Conservation (phyloP, 2,888 invertebrate genomes). For the Entomobrya multifasciata region DNA sequence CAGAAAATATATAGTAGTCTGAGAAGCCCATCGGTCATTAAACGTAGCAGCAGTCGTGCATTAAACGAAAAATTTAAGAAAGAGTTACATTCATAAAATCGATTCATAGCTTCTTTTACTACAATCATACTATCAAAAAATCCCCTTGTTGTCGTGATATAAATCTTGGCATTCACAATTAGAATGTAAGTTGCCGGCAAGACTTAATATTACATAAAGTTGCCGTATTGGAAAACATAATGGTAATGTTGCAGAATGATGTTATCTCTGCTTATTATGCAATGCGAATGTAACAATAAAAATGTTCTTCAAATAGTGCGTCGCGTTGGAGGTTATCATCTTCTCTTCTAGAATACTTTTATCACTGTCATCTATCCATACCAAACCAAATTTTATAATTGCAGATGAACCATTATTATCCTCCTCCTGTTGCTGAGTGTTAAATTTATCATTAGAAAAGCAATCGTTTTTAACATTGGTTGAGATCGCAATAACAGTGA, state of each 20-base stretch:
- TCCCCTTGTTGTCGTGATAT: background rate
- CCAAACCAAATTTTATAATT: constrained; percentile 49
- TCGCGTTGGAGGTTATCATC: too few relatives aligned
- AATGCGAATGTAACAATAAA: background rate
- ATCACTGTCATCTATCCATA: background rate
- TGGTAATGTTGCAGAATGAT: background rate
- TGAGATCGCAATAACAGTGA: constrained; percentile 18
- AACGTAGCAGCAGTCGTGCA: background rate
- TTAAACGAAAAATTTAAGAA: background rate
- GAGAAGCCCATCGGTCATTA: too few relatives aligned
- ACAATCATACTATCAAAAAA: too few relatives aligned
- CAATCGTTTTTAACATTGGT: constrained; percentile 55
- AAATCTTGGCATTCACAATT: constrained; percentile 3
- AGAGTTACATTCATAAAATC: background rate
- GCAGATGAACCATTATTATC: constrained; percentile 64
- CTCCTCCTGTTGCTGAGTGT: constrained; percentile 68
- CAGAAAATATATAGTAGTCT: background rate
- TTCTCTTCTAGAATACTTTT: constrained; percentile 4
- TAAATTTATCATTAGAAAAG: too few relatives aligned
- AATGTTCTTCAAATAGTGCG: background rate
- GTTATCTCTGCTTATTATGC: constrained; percentile 15
- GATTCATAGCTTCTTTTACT: too few relatives aligned
- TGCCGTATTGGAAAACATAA: too few relatives aligned
- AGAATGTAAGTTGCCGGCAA: constrained; percentile 42
- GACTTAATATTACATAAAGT: constrained; percentile 59